Evolutionary conservation across 2,113 vertebrate genomes (phyloP), one percentile per base, ranked within the genome.

Genomic region (Carlito syrichta): DNA sequence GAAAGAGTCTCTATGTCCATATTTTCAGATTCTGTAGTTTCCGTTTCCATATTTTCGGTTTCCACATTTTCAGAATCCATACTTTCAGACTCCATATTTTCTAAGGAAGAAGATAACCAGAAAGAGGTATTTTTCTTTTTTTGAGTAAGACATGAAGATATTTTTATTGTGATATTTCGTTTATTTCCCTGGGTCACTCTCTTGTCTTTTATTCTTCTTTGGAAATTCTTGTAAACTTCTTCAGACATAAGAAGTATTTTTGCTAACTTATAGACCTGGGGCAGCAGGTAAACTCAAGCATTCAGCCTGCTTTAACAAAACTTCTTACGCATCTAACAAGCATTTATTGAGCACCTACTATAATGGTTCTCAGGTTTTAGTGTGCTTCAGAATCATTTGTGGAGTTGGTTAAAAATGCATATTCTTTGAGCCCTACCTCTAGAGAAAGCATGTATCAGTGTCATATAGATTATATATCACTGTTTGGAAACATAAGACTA

Each of bases 1-100:
- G 98, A 98, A 68, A 98, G 0, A 35, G 52, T 79, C 38, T 66
- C 96, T 19, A 19, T 62, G 60, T 94, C 92, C 92, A 96, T 50
- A 56, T n/a, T 90, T 60, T 86, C 30, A n/a, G n/a, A 27, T 89
- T 69, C 69, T 3, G 16, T 38, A 63, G n/a, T 79, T 93, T 95
- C 54, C 14, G 23, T 60, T 52, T 92, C 89, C 52, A 63, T 54
- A 35, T 52, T 86, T 91, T 91, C 48, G 11, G 3, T 12, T 86
- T 81, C 86, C 32, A 12, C 8, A 96, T 68, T 60, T 79, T 66
- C 63, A 35, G 84, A 58, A 40, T 89, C 89, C 54, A 19, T 27
- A 7, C 88, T 96, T 77, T 89, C 43, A 48, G 50, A 60, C 14
- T 89, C 95, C 62, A 93, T 95, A 85, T 77, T 66, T 17, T 96